phyloP scores from a whole-genome alignment of 2,888 invertebrate genomes.

The Tetragnatha montana region DNA sequence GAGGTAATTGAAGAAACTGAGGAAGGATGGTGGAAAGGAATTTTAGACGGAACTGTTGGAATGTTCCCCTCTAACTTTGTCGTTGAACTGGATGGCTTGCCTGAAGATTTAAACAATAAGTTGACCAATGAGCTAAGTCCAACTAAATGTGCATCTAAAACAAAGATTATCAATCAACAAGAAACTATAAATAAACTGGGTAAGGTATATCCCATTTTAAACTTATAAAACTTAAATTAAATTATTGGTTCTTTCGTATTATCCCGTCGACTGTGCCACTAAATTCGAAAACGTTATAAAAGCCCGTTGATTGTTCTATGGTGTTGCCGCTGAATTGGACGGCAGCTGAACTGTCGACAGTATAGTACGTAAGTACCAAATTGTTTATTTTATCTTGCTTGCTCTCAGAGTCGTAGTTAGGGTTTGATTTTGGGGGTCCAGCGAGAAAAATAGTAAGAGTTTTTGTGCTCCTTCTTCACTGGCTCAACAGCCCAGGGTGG shows the following conservation, averaged over 20 bases:
- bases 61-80: conserved; percentile 97
- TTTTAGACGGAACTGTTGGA: conserved; percentile 86
- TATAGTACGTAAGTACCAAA: no score
- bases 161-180: conserved; percentile 40
- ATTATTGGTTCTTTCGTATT: neutral
- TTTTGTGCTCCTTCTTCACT: no score
- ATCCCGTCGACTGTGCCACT: no score
- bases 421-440: no score
- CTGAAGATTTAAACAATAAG: conserved; percentile 60
- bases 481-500: no score
- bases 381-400: no score
- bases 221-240: neutral
- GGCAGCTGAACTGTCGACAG: no score
- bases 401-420: no score
- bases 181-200: conserved; percentile 43
- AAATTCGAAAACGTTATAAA: no score
- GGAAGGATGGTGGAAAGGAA: conserved; percentile 97
- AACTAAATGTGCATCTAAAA: conserved; percentile 39
- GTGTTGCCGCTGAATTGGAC: no score
- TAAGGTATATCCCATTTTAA: conserved; percentile 9
- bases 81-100: conserved; percentile 73
- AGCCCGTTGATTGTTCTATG: no score
- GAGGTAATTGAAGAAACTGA: conserved; percentile 94
- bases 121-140: conserved; percentile 54
- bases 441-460: no score